Base-by-base conservation (phyloP, 2,888 invertebrate species). In the Drosophila formosana region DNA sequence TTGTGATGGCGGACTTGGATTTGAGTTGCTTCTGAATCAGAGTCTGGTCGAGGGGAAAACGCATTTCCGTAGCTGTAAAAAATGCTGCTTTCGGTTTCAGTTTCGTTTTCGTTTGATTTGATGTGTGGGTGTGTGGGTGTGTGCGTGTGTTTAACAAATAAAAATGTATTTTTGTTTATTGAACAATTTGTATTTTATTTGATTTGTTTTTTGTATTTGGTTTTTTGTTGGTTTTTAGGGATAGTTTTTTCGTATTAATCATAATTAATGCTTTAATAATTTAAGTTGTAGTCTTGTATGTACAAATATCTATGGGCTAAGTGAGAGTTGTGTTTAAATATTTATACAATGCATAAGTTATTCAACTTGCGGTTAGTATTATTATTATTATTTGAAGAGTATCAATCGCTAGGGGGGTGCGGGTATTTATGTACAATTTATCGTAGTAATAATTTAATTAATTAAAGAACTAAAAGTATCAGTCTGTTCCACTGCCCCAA, bases 391-490 rank as follows among this genome's bases (percentile, higher is more conserved):
- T 37, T 37, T 11, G 11, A 63, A 57, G 57, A 57, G 41, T 69
- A 64, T 60, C 41, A 41, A 58, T 57, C 41, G 30, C 30, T 47
- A 41, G 32, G 7, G 30, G 50, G 53, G 39, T 41, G 69, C 43
- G 46, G 30, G 57, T 39, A 47, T 47, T 75, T 77, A 76, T 75
- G n/a, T 75, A 77, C 73, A 75, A 60, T 53, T 49, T 25, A 47
- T 37, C 41, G 34, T 43, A 43, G 41, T 53, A 46, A 58, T 62
- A 55, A 55, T 62, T 46, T 32, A 47, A 49, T 63, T 32, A 57
- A 63, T 41, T 63, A 57, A 77, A 76, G 63, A 91, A 90, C 90
- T 90, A 91, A 90, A 83, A 89, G 80, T 91, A 91, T 91, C 90
- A 91, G 90, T 91, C 90, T 91, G 86, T 90, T 86, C 66, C 88